Percentiles rank a stretch among this genome's conserved stretches.
These are phyloP conservation scores for Tamias sibiricus DNA, from an alignment of 2,113 vertebrate species.

Conservation along the genomic window DNA sequence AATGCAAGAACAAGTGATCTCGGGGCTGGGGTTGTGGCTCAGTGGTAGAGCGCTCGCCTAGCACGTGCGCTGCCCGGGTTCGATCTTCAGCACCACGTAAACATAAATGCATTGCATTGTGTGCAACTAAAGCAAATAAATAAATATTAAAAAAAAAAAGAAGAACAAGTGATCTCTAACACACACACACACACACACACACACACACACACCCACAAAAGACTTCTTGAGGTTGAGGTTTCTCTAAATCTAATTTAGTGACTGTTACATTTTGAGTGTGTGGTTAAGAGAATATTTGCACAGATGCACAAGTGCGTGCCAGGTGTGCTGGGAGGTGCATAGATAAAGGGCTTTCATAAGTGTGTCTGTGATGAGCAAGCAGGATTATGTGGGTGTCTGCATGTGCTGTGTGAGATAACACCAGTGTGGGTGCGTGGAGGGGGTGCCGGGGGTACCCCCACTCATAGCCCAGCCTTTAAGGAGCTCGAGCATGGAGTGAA, in stretches of 20 bases:
- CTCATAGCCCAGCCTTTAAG: background rate
- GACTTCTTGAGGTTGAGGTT: background rate
- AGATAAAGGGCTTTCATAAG: background rate
- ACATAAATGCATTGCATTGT: too few relatives aligned
- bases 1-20: background rate
- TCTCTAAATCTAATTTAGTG: background rate
- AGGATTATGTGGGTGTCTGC: background rate
- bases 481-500: accelerated
- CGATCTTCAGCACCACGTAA: too few relatives aligned
- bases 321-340: accelerated
- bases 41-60: too few relatives aligned
- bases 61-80: too few relatives aligned
- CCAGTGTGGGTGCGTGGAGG: background rate
- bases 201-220: too few relatives aligned
- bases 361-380: background rate
- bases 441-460: too few relatives aligned
- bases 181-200: too few relatives aligned
- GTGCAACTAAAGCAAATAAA: too few relatives aligned
- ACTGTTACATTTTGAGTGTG: background rate
- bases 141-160: too few relatives aligned
- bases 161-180: too few relatives aligned
- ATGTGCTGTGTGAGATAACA: accelerated
- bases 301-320: background rate
- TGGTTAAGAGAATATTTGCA: background rate
- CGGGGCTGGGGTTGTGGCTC: too few relatives aligned